Evolutionary conservation across 2,113 vertebrate genomes (phyloP).

Genomic region (Nesoenas mayeri): DNA sequence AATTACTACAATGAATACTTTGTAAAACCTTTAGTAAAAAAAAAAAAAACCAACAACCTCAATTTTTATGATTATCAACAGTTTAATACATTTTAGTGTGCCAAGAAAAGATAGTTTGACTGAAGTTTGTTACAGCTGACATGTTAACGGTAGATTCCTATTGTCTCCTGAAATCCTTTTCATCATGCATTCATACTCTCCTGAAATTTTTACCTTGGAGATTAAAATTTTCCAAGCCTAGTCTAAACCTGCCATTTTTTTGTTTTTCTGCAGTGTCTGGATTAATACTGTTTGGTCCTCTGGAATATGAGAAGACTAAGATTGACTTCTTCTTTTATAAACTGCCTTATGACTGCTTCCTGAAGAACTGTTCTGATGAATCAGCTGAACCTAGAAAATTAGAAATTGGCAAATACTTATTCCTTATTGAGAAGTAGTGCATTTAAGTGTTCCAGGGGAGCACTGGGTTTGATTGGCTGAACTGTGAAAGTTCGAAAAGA

Average conservation of each 20-base stretch:
- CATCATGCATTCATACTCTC: neutral
- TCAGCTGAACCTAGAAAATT: slow-evolving; percentile 8
- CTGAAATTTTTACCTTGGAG: neutral
- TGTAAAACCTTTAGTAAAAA: neutral
- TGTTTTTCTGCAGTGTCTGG: neutral
- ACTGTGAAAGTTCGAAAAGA: slow-evolving; percentile 20
- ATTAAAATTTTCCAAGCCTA: neutral
- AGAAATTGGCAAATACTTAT: neutral
- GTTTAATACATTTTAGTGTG: neutral
- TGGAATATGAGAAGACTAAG: neutral
- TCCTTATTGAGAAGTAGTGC: neutral
- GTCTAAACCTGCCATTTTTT: neutral
- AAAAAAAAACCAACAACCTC: neutral
- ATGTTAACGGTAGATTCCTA: neutral
- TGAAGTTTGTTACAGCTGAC: neutral
- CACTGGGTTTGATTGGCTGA: slow-evolving; percentile 7
- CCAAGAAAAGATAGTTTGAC: neutral
- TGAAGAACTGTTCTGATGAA: slow-evolving; percentile 18
- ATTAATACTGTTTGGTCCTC: neutral
- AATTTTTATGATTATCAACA: neutral
- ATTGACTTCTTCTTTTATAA: neutral
- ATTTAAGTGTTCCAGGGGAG: neutral
- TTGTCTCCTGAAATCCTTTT: neutral
- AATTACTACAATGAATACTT: neutral
- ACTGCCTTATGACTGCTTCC: neutral